These are phyloP conservation scores for Hipparchia sbordonii DNA, from an alignment of 2,888 invertebrate genomes.

Conservation along the genomic window DNA sequence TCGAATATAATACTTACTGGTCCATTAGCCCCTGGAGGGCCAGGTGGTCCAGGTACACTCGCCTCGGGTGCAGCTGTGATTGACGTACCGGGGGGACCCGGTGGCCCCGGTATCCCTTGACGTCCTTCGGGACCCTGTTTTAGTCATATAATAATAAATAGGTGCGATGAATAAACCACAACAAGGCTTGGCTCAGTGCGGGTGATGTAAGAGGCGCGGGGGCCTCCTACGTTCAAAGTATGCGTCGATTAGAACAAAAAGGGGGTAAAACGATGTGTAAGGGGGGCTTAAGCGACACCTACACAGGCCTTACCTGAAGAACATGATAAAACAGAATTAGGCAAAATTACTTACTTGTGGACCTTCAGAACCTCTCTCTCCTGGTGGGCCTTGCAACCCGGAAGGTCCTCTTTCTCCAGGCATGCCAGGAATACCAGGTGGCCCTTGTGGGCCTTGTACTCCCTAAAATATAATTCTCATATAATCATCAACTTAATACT, in stretches of 20 bases:
- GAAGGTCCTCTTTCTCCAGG: conserved; percentile 54
- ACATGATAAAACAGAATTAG: background rate
- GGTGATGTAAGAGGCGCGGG: too few species aligned
- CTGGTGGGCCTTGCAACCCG: conserved; percentile 60
- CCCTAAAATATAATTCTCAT: conserved; percentile 47
- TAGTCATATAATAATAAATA: background rate
- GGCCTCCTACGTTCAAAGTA: too few species aligned
- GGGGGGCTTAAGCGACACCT: too few species aligned
- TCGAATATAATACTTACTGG: background rate
- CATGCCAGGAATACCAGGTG: conserved; percentile 52
- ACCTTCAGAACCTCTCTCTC: conserved; percentile 77
- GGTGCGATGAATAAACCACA: background rate
- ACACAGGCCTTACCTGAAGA: too few species aligned
- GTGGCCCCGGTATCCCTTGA: conserved; percentile 60
- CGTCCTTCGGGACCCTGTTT: conserved; percentile 71
- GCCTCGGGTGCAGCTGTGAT: conserved; percentile 51
- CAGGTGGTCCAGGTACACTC: conserved; percentile 61
- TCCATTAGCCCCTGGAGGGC: conserved; percentile 69
- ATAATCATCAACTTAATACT: too few species aligned
- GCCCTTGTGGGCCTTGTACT: conserved; percentile 54
- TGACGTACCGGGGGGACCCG: conserved; percentile 65
- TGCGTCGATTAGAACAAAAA: too few species aligned
- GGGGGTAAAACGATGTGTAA: too few species aligned
- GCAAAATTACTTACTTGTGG: conserved; percentile 57
- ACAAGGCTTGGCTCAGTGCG: too few species aligned